Evolutionary conservation across 2,797 vertebrate species (phyloP).

Genomic region (Capromys pilorides): DNA sequence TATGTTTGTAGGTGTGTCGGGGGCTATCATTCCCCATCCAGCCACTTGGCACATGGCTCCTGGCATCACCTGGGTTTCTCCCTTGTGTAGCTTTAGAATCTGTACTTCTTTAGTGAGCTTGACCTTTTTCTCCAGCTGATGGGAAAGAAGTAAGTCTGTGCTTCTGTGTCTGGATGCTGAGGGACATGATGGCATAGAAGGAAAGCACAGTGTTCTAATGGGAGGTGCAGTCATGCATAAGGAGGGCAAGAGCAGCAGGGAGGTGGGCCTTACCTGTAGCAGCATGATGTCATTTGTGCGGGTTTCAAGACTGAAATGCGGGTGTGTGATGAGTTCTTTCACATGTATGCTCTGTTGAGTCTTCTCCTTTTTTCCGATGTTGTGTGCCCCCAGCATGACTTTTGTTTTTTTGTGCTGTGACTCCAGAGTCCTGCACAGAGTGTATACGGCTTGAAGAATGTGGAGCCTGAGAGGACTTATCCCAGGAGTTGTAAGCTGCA

Average conservation of each 20-base stretch:
- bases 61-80: not conserved
- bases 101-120: not conserved
- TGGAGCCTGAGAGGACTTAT: not conserved
- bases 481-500: not conserved
- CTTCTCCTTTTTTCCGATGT: not conserved
- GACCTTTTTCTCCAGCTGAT: conserved; percentile 51
- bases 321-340: not conserved
- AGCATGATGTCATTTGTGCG: conserved; percentile 16
- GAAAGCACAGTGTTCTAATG: fast-evolving
- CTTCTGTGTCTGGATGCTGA: fast-evolving
- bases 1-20: fast-evolving
- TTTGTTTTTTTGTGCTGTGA: not conserved
- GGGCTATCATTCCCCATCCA: not conserved
- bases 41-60: conserved; percentile 60
- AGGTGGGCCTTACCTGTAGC: not conserved
- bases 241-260: not conserved
- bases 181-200: not conserved
- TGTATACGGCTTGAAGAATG: not conserved
- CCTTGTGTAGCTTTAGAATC: not conserved
- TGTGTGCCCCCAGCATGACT: conserved; percentile 50
- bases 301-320: fast-evolving
- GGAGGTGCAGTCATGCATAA: not conserved
- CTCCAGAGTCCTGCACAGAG: not conserved
- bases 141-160: not conserved
- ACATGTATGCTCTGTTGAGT: not conserved